A percentile compares a stretch with the other conserved stretches of the same genome.
Evolutionary conservation across 1,140 invertebrate species (phyloP).

Genomic region (Platyura marginata): DNA sequence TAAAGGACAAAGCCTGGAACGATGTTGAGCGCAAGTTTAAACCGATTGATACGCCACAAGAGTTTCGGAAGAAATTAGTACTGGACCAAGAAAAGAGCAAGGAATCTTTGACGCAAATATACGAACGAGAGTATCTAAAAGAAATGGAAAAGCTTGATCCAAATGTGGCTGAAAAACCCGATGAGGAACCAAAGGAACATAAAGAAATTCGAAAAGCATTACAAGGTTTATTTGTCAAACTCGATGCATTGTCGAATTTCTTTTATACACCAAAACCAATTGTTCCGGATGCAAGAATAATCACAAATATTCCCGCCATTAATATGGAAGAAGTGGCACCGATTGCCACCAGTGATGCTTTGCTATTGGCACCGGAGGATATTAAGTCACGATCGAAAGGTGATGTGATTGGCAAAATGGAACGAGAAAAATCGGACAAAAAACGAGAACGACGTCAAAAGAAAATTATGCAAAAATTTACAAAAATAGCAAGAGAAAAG

Average conservation of each 20-base stretch:
- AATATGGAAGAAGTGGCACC: constrained; percentile 93
- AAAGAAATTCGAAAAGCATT: constrained; percentile 59
- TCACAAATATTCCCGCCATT: constrained; percentile 82
- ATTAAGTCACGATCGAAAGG: constrained; percentile 61
- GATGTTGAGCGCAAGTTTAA: constrained; percentile 85
- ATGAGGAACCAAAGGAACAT: constrained; percentile 48
- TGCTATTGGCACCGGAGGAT: constrained; percentile 87
- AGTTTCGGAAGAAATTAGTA: constrained; percentile 79
- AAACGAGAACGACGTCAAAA: constrained; percentile 77
- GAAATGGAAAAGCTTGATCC: constrained; percentile 48
- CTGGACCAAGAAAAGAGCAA: constrained; percentile 94
- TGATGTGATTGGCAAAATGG: constrained; percentile 57
- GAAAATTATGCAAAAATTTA: constrained; percentile 51
- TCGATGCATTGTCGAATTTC: constrained; percentile 87
- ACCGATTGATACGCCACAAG: constrained; percentile 59
- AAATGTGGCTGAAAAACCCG: constrained; percentile 28
- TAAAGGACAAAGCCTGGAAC: constrained; percentile 91
- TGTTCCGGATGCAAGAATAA: constrained; percentile 73
- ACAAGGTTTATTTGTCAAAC: constrained; percentile 61
- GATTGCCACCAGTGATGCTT: constrained; percentile 61
- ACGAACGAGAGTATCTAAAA: constrained; percentile 84
- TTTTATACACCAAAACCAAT: constrained; percentile 81
- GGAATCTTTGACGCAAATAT: constrained; percentile 82
- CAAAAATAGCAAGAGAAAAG: constrained; percentile 32
- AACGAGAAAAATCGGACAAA: constrained; percentile 71